Conservation (phyloP, 2,113 vertebrate genomes). For the Bostrychus sinensis region DNA sequence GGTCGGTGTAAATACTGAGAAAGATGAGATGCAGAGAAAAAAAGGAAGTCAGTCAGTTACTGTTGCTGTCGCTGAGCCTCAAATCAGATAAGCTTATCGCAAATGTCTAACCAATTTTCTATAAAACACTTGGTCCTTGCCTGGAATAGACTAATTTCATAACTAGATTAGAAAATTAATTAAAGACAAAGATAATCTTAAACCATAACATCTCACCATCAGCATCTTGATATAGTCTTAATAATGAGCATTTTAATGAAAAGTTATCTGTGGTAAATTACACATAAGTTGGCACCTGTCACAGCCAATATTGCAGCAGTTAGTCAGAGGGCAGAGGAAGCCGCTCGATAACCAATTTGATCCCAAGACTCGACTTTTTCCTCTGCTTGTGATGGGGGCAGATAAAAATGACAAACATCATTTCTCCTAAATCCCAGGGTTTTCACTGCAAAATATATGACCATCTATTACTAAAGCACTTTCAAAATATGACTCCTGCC, state of each 20-base stretch:
- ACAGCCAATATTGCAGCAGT: background rate
- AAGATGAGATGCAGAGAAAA: background rate
- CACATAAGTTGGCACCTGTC: too few relatives aligned
- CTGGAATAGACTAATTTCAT: conserved; percentile 49
- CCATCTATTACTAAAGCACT: background rate
- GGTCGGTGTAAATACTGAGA: background rate
- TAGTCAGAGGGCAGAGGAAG: too few relatives aligned
- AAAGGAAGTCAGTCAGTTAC: conserved; percentile 10
- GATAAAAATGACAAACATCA: conserved; percentile 37
- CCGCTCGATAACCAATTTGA: conserved; percentile 2
- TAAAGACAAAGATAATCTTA: background rate
- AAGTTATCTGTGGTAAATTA: background rate
- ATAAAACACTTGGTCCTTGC: conserved; percentile 39
- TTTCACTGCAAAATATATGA: conserved; percentile 18
- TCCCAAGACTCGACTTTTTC: conserved; percentile 46
- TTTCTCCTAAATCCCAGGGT: conserved; percentile 27
- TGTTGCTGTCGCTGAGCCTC: background rate
- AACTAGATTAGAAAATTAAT: conserved; percentile 16
- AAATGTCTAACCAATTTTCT: conserved; percentile 32
- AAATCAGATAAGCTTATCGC: conserved; percentile 52
- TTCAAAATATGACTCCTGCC: background rate
- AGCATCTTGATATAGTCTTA: conserved; percentile 3
- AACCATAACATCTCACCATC: conserved; percentile 16
- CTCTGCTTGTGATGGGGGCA: conserved; percentile 43
- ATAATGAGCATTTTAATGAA: background rate